These are phyloP conservation scores for Drosophila sproati DNA, from an alignment of 1,140 invertebrate genomes.

Conservation along the genomic window DNA sequence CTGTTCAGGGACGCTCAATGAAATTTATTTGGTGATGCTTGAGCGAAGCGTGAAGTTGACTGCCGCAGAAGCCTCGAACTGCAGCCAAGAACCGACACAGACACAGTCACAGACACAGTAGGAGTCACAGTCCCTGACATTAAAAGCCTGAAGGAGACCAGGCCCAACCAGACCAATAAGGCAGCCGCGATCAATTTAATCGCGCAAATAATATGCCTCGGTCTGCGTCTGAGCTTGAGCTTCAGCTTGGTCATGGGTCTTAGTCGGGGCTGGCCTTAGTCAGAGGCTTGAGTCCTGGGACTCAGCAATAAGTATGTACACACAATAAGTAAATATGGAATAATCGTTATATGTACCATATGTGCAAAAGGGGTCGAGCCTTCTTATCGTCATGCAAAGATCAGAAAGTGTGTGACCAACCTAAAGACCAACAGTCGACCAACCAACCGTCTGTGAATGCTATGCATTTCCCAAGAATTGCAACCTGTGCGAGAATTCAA, in stretches of 20 bases:
- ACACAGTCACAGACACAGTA: constrained; percentile 43
- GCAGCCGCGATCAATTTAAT: constrained; percentile 81
- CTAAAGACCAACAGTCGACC: constrained; percentile 36
- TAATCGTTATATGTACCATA: constrained; percentile 79
- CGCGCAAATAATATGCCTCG: constrained; percentile 80
- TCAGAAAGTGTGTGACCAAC: constrained; percentile 77
- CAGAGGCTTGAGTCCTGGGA: constrained; percentile 30
- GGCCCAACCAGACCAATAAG: constrained; percentile 24
- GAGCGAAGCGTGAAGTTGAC: constrained; percentile 83
- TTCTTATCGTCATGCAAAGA: constrained; percentile 63
- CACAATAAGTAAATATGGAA: constrained; percentile 84
- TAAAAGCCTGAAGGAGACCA: constrained; percentile 9
- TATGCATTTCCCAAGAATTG: constrained; percentile 77
- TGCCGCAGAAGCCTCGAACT: constrained; percentile 74
- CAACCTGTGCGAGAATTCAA: constrained; percentile 63
- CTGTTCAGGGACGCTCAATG: constrained; percentile 75
- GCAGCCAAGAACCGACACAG: constrained; percentile 34
- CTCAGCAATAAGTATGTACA: constrained; percentile 46
- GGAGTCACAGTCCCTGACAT: constrained; percentile 29
- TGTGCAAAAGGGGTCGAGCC: constrained; percentile 44
- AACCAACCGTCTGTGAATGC: constrained; percentile 21
- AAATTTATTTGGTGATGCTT: constrained; percentile 84
- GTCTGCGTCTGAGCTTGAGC: constrained; percentile 4
- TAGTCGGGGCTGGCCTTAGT: neutral
- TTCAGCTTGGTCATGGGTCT: neutral